Evolutionary conservation across 2,113 vertebrate species (phyloP), one percentile per base, ranked within the genome.

Genomic region (Sylvia atricapilla): DNA sequence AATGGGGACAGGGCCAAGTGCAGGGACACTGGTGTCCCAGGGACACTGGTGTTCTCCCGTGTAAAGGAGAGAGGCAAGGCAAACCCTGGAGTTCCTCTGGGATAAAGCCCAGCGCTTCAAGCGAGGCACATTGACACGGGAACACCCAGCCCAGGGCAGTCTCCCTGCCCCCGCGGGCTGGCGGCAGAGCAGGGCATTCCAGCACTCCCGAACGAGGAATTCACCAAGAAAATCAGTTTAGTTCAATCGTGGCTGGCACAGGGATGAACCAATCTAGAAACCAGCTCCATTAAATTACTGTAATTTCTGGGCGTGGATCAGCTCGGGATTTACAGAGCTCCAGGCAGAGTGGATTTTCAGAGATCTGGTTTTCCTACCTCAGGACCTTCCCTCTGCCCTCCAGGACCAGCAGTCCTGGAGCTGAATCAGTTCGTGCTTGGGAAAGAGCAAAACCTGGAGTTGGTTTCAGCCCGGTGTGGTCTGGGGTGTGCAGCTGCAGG

Each of bases 401-500:
- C 73, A 59, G 56, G 28, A 49, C 9, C 23, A 4, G 19, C 49
- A 66, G 21, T 23, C 19, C 46, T 0, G 0, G 60, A 37, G 31
- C 43, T 63, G 70, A 31, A 53, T 16, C 59, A 8, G 6, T 53
- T 46, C 86, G 80, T 47, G 41, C 41, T n/a, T 15, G 49, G 55
- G 13, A 88, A 74, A 23, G 24, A 10, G 39, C 3, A 4, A 15
- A 78, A 33, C 16, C 3, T 4, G 31, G 25, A 41, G 39, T 1
- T 23, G 75, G 28, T 39, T 23, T 20, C 47, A 33, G 17, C 67
- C 41, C 50, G 0, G 0, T 0, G 0, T 2, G 28, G 8, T 1
- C 15, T 18, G 60, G 43, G 46, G 47, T 11, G 50, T 23, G 66
- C 59, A 77, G 63, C 81, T 83, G 52, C 28, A 31, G 50, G 30